Evolutionary conservation across 2,113 vertebrate species (phyloP).

Genomic region (Felis catus): DNA sequence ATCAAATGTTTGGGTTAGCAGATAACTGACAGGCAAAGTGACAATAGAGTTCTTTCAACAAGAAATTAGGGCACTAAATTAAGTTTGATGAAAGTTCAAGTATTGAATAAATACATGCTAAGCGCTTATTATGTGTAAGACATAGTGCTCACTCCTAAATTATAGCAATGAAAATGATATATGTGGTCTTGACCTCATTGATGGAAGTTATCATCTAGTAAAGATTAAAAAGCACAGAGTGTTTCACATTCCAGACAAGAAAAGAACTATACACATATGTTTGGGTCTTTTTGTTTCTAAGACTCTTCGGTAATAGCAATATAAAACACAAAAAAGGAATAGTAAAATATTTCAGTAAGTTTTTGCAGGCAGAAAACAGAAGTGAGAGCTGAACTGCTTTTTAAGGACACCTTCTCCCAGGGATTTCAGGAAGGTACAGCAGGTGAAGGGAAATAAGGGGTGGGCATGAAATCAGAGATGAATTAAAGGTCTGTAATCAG

Average conservation of each 20-base stretch:
- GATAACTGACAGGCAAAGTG: background rate
- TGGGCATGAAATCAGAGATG: background rate
- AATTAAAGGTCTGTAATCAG: background rate
- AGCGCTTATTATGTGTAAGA: background rate
- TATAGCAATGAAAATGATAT: background rate
- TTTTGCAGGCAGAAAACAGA: background rate
- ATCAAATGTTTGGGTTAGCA: background rate
- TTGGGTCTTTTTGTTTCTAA: background rate
- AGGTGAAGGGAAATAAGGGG: background rate
- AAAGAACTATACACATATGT: background rate
- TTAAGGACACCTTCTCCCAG: background rate
- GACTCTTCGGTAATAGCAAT: background rate
- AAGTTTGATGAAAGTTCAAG: background rate
- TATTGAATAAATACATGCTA: background rate
- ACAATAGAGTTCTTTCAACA: slow-evolving; percentile 28
- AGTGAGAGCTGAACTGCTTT: background rate
- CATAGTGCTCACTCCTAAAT: background rate
- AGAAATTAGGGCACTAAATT: background rate
- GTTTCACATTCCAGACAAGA: slow-evolving; percentile 1
- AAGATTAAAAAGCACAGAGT: background rate
- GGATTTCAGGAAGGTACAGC: background rate
- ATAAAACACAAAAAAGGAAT: background rate
- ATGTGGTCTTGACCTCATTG: background rate
- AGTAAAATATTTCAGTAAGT: background rate
- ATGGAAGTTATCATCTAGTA: background rate